Base-by-base conservation (phyloP, 2,797 vertebrate genomes). In the Anguilla obscura region DNA sequence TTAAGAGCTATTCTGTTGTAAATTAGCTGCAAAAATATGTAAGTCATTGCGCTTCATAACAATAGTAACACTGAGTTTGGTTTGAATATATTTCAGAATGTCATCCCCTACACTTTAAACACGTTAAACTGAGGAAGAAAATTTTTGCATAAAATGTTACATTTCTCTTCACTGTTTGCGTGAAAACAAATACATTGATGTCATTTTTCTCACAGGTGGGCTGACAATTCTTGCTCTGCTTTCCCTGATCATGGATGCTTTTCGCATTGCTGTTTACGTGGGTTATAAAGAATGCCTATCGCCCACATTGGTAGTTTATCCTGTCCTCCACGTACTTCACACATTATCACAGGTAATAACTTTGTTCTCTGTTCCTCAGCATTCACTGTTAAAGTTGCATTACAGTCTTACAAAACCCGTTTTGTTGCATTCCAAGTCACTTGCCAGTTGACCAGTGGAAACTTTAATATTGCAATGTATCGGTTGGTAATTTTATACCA, bases 221-320 rank as follows among this genome's bases (percentile, higher is more conserved):
- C 95, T 99, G 93, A 97, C 97, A 0, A 91, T 99, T 45, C 98
- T 99, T 80, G 98, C 98, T 0, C 91, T 97, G 88, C 97, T 99
- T 69, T 99, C 98, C 69, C 91, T 99, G 90, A 95, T 99, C 87
- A 97, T 99, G 95, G 98, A 98, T 86, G 96, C 97, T 88, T 98
- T 99, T 91, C 97, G 98, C 92, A 96, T 99, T 52, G 98, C 98
- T 40, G 97, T 98, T 93, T 99, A 97, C 90, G 92, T 98, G 88
- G 98, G 99, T 56, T 99, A 96, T 93, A 96, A 96, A 1, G 95
- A 95, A 45, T 99, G 98, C 89, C 93, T 99, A 60, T 98, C 98
- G 1, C 94, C 96, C 63, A 95, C 97, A 0, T 96, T 98, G 88
- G 97, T 96, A 4, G 97, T 99, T 86, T 98, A 98, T 92, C 98